Evolutionary conservation across 2,113 vertebrate species (phyloP).

Genomic region (Serinus canaria): DNA sequence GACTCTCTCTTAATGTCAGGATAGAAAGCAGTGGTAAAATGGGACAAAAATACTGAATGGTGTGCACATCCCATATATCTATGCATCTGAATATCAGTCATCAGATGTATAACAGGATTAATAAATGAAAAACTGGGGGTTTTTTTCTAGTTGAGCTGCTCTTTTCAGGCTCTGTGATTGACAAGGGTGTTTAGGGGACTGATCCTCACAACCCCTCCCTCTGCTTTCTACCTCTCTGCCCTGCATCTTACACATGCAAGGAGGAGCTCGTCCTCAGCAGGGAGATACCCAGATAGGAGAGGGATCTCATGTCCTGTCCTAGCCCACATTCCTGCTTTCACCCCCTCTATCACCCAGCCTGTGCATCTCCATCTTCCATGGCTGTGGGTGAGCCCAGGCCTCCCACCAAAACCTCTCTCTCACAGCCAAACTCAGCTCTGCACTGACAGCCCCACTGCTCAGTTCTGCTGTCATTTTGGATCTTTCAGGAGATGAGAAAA

Average conservation of each 20-base stretch:
- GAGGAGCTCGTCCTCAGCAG: background rate
- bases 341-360: background rate
- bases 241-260: fast-evolving
- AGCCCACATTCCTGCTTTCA: background rate
- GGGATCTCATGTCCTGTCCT: background rate
- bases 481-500: background rate
- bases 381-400: background rate
- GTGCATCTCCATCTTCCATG: fast-evolving
- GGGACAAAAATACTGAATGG: background rate
- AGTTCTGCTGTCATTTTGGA: background rate
- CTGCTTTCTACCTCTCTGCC: background rate
- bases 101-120: background rate
- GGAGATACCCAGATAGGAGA: background rate
- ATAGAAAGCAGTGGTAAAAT: background rate
- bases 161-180: background rate
- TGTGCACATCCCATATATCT: background rate
- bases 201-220: background rate
- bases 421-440: background rate
- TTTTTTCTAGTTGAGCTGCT: background rate
- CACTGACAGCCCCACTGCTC: background rate
- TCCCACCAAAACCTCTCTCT: background rate
- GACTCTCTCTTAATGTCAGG: background rate
- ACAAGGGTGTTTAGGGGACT: background rate
- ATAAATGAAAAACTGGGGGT: background rate
- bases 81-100: background rate